Evolutionary conservation across 2,797 vertebrate genomes (phyloP), one percentile per base, ranked within the genome.

Genomic region (Ficedula albicollis): DNA sequence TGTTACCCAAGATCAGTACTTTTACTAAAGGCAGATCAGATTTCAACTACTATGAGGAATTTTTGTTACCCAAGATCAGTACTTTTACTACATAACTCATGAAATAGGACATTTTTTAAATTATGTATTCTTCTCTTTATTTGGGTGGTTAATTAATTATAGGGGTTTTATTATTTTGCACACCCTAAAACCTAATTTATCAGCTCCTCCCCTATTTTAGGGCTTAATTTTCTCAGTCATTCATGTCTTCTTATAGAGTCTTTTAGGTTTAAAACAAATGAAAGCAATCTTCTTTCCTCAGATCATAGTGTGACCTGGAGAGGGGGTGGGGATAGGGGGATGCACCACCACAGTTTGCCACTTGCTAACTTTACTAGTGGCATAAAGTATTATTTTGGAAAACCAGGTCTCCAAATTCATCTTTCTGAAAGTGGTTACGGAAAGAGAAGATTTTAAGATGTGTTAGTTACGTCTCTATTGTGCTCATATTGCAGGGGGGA

Each of bases 261-360:
- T 22, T 75, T 87, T 39, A 55, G 17, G 10, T 89, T 93, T 29
- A 15, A 66, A 87, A 39, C 13, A 69, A 60, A 39, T 26, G 0
- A 68, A 68, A 87, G 3, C 15, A 41, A 49, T 59, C 32, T 88
- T 21, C 11, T 89, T 90, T 93, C 48, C 10, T 30, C 18, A 72
- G 39, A 72, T 72, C 10, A 34, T 15, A 14, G 9, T 22, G 15
- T 52, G 30, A 44, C 7, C 30, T 72, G n/a, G 11, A 21, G 30
- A 23, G 5, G 4, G 2, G 16, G 3, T 18, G 7, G 5, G 7
- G 4, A 3, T 25, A 36, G 14, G 11, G 11, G 15, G n/a, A 58
- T 70, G 29, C 10, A n/a, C 26, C 21, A 64, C 12, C n/a, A 58
- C 25, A 39, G 21, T 67, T 19, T 49, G 2, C 12, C 20, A 38